phyloP scores from a whole-genome alignment of 2,888 invertebrate species.

The Tromatobia lineatoria region DNA sequence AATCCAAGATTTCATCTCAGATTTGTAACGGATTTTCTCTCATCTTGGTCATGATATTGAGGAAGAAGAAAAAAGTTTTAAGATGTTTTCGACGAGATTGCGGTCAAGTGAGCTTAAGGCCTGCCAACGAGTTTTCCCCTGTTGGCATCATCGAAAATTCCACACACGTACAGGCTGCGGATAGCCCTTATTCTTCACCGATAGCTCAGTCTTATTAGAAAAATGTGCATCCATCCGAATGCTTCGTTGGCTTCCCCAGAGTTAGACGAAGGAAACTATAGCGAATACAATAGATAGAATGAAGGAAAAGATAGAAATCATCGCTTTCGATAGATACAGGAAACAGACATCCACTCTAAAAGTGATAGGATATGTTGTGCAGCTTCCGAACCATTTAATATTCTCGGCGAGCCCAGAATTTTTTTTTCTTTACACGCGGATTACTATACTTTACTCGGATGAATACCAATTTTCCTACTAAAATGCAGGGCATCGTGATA shows the following conservation, averaged over 20 bases:
- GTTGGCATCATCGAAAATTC: constrained; percentile 4
- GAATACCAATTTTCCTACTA: constrained; percentile 1
- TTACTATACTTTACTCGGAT: not conserved
- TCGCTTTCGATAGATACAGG: not conserved
- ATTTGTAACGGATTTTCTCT: too few relatives aligned
- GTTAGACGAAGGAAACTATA: not conserved
- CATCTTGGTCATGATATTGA: not conserved
- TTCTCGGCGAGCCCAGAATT: not conserved
- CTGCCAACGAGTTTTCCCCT: not conserved
- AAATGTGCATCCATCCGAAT: constrained; percentile 15
- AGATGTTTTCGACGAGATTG: not conserved
- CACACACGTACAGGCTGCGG: constrained; percentile 20
- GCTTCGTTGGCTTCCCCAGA: not conserved
- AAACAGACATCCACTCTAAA: not conserved
- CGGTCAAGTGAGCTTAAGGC: not conserved
- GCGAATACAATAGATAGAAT: not conserved
- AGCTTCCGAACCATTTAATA: not conserved
- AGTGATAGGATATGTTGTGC: not conserved
- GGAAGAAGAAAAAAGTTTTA: not conserved
- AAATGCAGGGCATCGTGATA: not conserved
- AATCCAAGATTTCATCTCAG: too few relatives aligned
- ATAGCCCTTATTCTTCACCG: not conserved
- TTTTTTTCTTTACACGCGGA: not conserved
- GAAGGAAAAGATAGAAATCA: not conserved
- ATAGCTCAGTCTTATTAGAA: constrained; percentile 17